Percentiles rank a stretch among this genome's conserved stretches.
Conservation (phyloP, 2,888 invertebrate genomes). For the Ophion costatus region DNA sequence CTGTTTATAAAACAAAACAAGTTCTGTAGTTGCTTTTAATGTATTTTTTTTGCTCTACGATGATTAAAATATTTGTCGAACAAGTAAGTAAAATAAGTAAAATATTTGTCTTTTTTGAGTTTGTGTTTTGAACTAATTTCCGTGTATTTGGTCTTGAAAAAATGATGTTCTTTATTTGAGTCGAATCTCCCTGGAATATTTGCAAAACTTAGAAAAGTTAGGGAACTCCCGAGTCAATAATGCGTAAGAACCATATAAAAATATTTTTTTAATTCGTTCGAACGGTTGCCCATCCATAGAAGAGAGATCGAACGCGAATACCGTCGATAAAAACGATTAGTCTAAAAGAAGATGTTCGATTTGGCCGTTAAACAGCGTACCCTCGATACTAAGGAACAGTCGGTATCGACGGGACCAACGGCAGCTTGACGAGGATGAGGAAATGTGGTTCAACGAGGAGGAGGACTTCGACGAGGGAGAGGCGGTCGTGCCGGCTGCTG, state of each 20-base stretch:
- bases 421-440: conserved; percentile 98
- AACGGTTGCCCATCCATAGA: background rate
- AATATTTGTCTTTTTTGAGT: too few species aligned
- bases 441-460: conserved; percentile 99
- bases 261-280: background rate
- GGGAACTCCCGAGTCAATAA: too few species aligned
- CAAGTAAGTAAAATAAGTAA: too few species aligned
- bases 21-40: too few species aligned
- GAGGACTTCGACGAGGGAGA: conserved; percentile 95
- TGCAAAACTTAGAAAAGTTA: background rate
- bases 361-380: conserved; percentile 85
- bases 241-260: background rate
- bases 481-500: conserved; percentile 84
- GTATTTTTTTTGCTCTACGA: too few species aligned
- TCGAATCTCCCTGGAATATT: too few species aligned
- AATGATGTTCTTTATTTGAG: too few species aligned
- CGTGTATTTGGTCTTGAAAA: too few species aligned
- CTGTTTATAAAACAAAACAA: too few species aligned
- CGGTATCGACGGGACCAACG: conserved; percentile 96
- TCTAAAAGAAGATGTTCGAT: background rate
- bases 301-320: background rate
- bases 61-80: too few species aligned
- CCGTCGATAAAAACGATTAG: background rate
- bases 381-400: conserved; percentile 91
- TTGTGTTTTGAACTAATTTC: too few species aligned